These are phyloP conservation scores for Pipa parva DNA, from an alignment of 2,113 vertebrate species.

Conservation along the genomic window DNA sequence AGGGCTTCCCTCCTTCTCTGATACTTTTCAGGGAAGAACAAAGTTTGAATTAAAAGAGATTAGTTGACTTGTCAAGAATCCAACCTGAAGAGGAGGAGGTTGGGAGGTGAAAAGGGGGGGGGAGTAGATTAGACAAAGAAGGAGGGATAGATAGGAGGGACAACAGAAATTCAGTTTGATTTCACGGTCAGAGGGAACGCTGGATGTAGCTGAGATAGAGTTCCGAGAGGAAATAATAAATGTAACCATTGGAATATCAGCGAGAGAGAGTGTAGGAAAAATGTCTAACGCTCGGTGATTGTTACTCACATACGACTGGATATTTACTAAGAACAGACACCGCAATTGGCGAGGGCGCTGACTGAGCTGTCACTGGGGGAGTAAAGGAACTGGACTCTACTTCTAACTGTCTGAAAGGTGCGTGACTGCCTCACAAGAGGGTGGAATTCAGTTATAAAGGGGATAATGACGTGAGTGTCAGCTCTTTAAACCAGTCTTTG, in stretches of 20 bases:
- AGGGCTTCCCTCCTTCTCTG: no score
- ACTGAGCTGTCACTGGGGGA: no score
- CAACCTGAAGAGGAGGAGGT: slow-evolving; percentile 18
- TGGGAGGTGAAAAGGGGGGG: not conserved
- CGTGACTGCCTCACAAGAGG: not conserved
- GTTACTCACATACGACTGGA: no score
- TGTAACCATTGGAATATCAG: not conserved
- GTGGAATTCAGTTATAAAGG: no score
- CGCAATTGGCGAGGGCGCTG: no score
- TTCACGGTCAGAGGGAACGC: not conserved
- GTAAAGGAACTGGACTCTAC: not conserved
- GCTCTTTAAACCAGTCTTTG: no score
- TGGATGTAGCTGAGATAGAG: slow-evolving; percentile 1
- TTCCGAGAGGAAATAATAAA: no score
- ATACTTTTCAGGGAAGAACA: not conserved
- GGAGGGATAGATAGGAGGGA: slow-evolving; percentile 7
- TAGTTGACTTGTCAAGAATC: not conserved
- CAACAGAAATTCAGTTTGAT: not conserved
- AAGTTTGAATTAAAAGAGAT: slow-evolving; percentile 15
- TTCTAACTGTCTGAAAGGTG: not conserved
- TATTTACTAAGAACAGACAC: no score
- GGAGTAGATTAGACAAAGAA: not conserved
- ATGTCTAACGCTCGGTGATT: not conserved
- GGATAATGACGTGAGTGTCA: no score
- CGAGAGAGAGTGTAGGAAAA: not conserved